A percentile compares a stretch with the other conserved stretches of the same genome.
Evolutionary conservation across 2,797 vertebrate species (phyloP).

Genomic region (Channallabes apus): DNA sequence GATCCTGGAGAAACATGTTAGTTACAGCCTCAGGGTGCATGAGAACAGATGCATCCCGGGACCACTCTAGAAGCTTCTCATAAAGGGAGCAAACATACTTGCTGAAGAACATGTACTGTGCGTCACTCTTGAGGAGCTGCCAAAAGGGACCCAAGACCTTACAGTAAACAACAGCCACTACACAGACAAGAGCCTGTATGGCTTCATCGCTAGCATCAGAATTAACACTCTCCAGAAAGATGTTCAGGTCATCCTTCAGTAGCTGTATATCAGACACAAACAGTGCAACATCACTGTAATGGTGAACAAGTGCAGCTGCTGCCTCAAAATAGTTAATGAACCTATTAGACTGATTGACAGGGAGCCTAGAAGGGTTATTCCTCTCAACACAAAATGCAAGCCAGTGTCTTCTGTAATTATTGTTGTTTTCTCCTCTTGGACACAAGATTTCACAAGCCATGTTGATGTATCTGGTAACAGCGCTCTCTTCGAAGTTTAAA

Average conservation of each 20-base stretch:
- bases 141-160: constrained; percentile 79
- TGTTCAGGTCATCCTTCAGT: constrained; percentile 62
- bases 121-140: constrained; percentile 75
- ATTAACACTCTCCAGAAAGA: constrained; percentile 72
- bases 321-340: constrained; percentile 72
- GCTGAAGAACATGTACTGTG: constrained; percentile 68
- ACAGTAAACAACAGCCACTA: constrained; percentile 74
- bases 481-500: constrained; percentile 74
- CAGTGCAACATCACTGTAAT: constrained; percentile 70
- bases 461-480: constrained; percentile 73
- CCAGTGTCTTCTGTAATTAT: constrained; percentile 73
- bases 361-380: constrained; percentile 69
- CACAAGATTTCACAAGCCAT: constrained; percentile 73
- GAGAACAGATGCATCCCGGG: constrained; percentile 66
- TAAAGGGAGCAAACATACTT: constrained; percentile 70
- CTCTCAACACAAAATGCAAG: constrained; percentile 76
- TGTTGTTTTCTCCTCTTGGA: constrained; percentile 42
- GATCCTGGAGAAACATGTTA: constrained; percentile 73
- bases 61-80: constrained; percentile 75
- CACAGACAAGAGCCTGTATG: constrained; percentile 74
- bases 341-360: constrained; percentile 59
- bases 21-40: constrained; percentile 66
- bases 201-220: constrained; percentile 70
- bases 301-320: constrained; percentile 75
- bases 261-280: constrained; percentile 75